Percentiles rank a stretch among this genome's conserved stretches.
phyloP scores from a whole-genome alignment of 1,140 invertebrate genomes.

The Megalonaias nervosa region DNA sequence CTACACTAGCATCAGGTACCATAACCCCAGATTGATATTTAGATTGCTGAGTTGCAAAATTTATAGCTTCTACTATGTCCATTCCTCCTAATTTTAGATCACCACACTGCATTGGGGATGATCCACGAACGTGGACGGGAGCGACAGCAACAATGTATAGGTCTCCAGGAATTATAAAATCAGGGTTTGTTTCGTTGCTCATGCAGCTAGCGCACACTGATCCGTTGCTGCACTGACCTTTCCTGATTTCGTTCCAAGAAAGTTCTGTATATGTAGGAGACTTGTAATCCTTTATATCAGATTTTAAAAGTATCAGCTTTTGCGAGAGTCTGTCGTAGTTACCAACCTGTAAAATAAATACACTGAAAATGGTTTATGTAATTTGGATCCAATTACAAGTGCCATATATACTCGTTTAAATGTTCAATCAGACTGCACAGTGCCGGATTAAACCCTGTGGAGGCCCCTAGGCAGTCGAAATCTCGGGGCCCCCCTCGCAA shows the following conservation, averaged over 20 bases:
- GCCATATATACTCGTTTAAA: too few species aligned
- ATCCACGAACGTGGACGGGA: conserved; percentile 17
- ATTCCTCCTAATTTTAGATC: conserved; percentile 22
- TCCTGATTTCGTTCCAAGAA: conserved; percentile 12
- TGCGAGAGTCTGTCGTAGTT: too few species aligned
- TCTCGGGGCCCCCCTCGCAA: too few species aligned
- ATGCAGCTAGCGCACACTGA: conserved; percentile 5
- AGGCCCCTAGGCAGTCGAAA: too few species aligned
- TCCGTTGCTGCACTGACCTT: conserved; percentile 24
- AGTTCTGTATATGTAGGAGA: not conserved
- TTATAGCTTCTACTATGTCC: conserved; percentile 24
- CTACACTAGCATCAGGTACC: conserved; percentile 5
- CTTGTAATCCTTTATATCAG: too few species aligned
- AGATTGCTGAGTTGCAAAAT: conserved; percentile 17
- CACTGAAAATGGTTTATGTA: too few species aligned
- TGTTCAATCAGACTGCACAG: too few species aligned
- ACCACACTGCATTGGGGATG: conserved; percentile 22
- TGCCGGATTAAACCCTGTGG: too few species aligned
- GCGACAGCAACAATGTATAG: conserved; percentile 30
- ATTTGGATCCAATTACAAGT: too few species aligned
- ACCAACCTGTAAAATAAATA: too few species aligned
- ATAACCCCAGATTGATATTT: not conserved
- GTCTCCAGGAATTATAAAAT: conserved; percentile 18
- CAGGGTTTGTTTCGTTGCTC: not conserved
- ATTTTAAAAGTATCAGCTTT: too few species aligned